A percentile compares a stretch with the other conserved stretches of the same genome.
Conservation (phyloP, 2,888 invertebrate species). For the Amphipoea lucens region DNA sequence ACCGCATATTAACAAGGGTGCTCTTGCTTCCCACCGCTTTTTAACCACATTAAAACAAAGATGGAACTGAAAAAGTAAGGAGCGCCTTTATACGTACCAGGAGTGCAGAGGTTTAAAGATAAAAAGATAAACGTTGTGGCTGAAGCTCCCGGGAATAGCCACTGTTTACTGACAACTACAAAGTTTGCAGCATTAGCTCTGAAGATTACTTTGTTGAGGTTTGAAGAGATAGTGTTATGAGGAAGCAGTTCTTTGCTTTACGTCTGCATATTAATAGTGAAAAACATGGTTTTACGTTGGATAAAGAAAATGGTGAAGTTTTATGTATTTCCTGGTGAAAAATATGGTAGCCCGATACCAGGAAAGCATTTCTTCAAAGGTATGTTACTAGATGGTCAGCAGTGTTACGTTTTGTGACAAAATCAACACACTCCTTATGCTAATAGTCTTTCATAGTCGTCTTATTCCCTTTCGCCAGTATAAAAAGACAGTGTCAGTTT, state of each 20-base stretch:
- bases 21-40: neutral
- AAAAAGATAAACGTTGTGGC: conserved; percentile 51
- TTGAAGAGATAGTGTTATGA: conserved; percentile 17
- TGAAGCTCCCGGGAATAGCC: conserved; percentile 7
- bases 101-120: conserved; percentile 43
- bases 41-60: conserved; percentile 47
- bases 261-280: conserved; percentile 6
- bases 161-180: conserved; percentile 49
- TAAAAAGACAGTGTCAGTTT: neutral
- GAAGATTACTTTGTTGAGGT: conserved; percentile 49
- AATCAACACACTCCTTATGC: neutral
- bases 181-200: conserved; percentile 44
- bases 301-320: neutral
- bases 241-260: conserved; percentile 7
- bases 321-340: neutral
- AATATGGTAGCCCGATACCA: neutral
- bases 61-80: conserved; percentile 18
- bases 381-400: neutral
- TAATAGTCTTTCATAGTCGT: neutral
- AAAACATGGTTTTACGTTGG: neutral
- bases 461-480: neutral
- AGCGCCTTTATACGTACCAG: conserved; percentile 30
- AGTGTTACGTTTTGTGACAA: neutral
- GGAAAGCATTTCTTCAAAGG: neutral
- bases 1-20: conserved; percentile 44